Conservation (phyloP, 2,888 invertebrate genomes). For the Ommatoiulus sabulosus region DNA sequence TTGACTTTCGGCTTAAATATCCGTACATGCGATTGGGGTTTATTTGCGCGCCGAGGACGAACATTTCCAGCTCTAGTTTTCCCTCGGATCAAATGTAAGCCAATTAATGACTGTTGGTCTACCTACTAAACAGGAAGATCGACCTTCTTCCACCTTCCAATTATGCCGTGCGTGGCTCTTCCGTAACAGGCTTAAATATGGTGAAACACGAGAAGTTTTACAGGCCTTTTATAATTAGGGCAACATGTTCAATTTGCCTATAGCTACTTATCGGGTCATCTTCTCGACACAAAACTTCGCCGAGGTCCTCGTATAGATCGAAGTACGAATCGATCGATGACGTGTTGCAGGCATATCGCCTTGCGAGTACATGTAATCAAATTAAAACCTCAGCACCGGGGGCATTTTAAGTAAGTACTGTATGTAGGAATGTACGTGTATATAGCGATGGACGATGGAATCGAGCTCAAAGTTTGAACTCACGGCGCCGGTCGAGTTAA, state of each 20-base stretch:
- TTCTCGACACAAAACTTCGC: background rate
- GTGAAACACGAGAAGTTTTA: background rate
- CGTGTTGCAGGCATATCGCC: background rate
- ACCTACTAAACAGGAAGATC: background rate
- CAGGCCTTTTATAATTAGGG: background rate
- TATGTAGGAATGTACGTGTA: no score
- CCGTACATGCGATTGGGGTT: background rate
- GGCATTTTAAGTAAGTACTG: background rate
- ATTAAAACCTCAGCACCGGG: background rate
- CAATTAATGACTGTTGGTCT: constrained; percentile 8
- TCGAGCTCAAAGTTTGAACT: no score
- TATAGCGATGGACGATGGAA: no score
- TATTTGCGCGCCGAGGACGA: background rate
- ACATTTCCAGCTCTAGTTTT: background rate
- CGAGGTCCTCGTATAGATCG: background rate
- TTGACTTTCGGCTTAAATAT: constrained; percentile 26
- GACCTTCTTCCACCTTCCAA: constrained; percentile 8
- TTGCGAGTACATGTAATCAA: background rate
- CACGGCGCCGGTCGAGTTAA: no score
- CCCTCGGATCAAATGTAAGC: background rate
- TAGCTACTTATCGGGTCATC: background rate
- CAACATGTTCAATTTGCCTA: background rate
- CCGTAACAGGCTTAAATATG: background rate
- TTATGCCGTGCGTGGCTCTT: background rate
- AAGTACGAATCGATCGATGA: background rate